Evolutionary conservation across 1,140 invertebrate species (phyloP).

Genomic region (Colletes gigas): DNA sequence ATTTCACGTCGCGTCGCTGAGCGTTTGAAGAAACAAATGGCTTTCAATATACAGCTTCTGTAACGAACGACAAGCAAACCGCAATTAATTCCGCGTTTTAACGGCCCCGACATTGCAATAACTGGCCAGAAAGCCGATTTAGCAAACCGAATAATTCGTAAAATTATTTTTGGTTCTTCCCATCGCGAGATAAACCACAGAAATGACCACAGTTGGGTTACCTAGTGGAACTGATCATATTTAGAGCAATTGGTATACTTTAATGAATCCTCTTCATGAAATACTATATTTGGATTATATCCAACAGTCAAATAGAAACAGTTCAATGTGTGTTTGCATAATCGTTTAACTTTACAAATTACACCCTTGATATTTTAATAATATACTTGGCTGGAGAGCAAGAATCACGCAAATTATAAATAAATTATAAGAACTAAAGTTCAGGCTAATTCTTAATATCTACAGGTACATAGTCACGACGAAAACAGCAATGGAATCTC

Average conservation of each 20-base stretch:
- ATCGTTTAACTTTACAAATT: too few species aligned
- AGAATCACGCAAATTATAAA: too few species aligned
- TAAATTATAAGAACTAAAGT: background rate
- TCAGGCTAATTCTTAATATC: background rate
- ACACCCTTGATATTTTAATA: too few species aligned
- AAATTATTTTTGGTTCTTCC: background rate
- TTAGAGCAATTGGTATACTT: too few species aligned
- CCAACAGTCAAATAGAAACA: too few species aligned
- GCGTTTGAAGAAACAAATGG: background rate
- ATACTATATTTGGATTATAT: too few species aligned
- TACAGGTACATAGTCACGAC: background rate
- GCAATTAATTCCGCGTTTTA: background rate
- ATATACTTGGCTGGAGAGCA: too few species aligned
- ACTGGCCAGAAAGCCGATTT: background rate
- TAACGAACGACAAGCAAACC: background rate
- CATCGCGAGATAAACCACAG: background rate
- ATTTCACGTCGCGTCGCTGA: background rate
- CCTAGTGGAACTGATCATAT: too few species aligned
- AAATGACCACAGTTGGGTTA: too few species aligned
- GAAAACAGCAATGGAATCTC: slow-evolving; percentile 16
- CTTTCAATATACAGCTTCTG: background rate
- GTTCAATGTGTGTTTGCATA: too few species aligned
- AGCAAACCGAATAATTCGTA: background rate
- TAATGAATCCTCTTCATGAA: too few species aligned
- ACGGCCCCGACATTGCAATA: background rate